Conservation (phyloP, 2,113 vertebrate genomes). For the Hippocampus mohnikei region DNA sequence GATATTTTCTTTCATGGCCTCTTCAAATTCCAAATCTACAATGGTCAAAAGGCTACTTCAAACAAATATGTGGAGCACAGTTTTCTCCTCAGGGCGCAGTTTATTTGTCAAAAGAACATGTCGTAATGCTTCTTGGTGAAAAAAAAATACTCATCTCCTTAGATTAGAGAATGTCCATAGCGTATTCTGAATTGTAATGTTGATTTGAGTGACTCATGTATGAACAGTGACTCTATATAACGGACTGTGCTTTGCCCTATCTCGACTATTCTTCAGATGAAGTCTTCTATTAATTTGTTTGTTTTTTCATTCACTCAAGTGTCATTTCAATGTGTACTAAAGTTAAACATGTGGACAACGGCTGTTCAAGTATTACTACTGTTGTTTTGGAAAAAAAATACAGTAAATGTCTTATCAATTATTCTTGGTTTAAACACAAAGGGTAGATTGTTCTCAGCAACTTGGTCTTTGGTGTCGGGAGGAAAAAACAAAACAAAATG, state of each 20-base stretch:
- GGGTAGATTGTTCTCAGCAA: slow-evolving; percentile 48
- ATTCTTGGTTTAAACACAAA: slow-evolving; percentile 56
- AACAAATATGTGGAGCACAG: slow-evolving; percentile 8
- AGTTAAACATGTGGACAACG: not conserved
- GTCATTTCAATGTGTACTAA: not conserved
- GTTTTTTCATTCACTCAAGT: not conserved
- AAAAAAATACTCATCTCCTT: not conserved
- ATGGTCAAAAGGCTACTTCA: slow-evolving; percentile 16
- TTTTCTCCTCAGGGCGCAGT: not conserved
- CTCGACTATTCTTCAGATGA: slow-evolving; percentile 36
- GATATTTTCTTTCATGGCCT: not conserved
- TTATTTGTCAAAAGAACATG: not conserved
- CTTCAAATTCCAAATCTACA: slow-evolving; percentile 12
- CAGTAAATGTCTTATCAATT: too few species aligned
- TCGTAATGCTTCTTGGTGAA: not conserved
- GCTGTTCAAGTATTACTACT: not conserved
- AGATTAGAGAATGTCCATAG: not conserved
- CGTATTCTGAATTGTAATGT: not conserved
- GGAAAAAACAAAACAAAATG: slow-evolving; percentile 27
- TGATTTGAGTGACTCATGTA: not conserved
- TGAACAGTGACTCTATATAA: not conserved
- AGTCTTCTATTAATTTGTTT: not conserved
- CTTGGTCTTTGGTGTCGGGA: slow-evolving; percentile 51
- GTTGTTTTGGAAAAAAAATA: slow-evolving; percentile 41
- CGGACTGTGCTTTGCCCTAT: slow-evolving; percentile 39